Evolutionary conservation across 1,140 invertebrate species (phyloP).

Genomic region (Apis florea): DNA sequence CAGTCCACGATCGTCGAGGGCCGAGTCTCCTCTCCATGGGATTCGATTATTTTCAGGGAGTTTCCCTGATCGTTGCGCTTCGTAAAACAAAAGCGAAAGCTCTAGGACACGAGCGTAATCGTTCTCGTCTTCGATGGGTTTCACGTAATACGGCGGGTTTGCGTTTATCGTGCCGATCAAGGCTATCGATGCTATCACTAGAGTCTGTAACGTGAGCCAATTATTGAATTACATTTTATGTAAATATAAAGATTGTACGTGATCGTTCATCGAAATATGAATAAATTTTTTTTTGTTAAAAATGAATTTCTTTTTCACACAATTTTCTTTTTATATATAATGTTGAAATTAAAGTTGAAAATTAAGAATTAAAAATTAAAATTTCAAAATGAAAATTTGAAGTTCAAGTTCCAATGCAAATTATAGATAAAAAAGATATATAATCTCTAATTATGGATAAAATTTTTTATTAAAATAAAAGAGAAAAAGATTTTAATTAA

Average conservation of each 20-base stretch:
- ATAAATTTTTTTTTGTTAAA: background rate
- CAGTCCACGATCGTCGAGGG: slow-evolving; percentile 80
- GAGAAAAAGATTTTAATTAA: no score
- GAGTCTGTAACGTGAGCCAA: slow-evolving; percentile 32
- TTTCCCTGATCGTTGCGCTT: slow-evolving; percentile 84
- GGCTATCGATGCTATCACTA: slow-evolving; percentile 30
- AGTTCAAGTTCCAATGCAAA: no score
- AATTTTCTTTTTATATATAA: background rate
- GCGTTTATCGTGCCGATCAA: slow-evolving; percentile 29
- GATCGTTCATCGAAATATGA: background rate
- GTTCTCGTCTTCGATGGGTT: slow-evolving; percentile 58
- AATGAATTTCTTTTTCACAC: background rate
- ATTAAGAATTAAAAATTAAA: no score
- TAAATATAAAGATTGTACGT: background rate
- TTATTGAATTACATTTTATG: background rate
- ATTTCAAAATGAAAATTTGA: no score
- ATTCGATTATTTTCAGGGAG: slow-evolving; percentile 82
- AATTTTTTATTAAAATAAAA: no score
- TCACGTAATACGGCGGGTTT: slow-evolving; percentile 36
- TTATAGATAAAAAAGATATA: no score
- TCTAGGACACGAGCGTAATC: slow-evolving; percentile 81
- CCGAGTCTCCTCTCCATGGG: slow-evolving; percentile 83
- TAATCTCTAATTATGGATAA: no score
- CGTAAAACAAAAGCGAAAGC: slow-evolving; percentile 84
- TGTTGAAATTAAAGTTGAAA: no score